Percentiles rank a stretch among this genome's conserved stretches.
Evolutionary conservation across 2,113 vertebrate species (phyloP).

Genomic region (Xerus inauris): DNA sequence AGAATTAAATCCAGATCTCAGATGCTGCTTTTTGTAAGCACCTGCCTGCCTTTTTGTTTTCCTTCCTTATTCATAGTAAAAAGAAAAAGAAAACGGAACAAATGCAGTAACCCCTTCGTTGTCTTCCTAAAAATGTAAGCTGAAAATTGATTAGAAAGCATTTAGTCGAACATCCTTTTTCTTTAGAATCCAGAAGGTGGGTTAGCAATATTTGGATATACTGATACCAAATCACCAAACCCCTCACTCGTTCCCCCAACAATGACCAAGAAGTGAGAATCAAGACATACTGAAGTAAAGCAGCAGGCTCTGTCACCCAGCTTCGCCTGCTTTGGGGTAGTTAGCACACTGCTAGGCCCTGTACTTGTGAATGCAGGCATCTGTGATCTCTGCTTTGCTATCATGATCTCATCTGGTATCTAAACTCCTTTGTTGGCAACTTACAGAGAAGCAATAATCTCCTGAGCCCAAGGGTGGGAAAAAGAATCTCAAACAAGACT

Average conservation of each 20-base stretch:
- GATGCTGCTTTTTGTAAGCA: neutral
- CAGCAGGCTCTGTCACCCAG: rapidly evolving
- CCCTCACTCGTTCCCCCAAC: neutral
- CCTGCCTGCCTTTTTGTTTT: neutral
- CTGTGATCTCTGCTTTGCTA: neutral
- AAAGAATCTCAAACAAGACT: neutral
- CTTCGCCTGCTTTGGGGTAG: no score
- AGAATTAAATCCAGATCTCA: neutral
- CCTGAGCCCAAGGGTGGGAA: neutral
- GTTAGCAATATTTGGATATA: neutral
- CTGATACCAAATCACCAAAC: neutral
- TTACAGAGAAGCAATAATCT: neutral
- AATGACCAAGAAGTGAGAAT: neutral
- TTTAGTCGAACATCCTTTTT: neutral
- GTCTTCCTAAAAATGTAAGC: neutral
- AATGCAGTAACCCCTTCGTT: neutral
- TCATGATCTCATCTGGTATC: neutral
- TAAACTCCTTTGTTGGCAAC: neutral
- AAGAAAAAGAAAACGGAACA: neutral
- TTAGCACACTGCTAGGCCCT: neutral
- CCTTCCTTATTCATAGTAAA: neutral
- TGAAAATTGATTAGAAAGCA: neutral
- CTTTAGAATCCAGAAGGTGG: neutral
- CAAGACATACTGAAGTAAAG: neutral
- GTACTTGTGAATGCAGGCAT: neutral